A percentile compares a stretch with the other conserved stretches of the same genome.
Conservation (phyloP, 1,140 invertebrate genomes). For the Artemia franciscana region DNA sequence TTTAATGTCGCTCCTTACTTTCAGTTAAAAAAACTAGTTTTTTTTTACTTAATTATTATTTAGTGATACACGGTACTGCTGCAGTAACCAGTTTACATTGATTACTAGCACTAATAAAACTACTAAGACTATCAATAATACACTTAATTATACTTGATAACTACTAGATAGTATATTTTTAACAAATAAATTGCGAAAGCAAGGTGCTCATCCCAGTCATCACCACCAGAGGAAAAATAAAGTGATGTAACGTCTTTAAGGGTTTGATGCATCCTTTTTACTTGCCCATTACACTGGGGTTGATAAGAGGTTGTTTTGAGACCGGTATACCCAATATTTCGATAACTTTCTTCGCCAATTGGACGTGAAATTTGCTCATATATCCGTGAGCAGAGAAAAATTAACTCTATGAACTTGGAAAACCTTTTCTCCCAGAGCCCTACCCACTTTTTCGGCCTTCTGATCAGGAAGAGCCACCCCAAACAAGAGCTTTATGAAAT, state of each 20-base stretch:
- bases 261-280: constrained; percentile 6
- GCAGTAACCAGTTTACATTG: no score
- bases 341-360: constrained; percentile 4
- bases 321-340: constrained; percentile 5
- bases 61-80: no score
- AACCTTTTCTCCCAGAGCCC: background rate
- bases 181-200: constrained; percentile 7
- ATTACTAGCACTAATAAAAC: no score
- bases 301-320: constrained; percentile 5
- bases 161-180: background rate
- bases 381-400: constrained; percentile 5
- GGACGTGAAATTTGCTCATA: constrained; percentile 12
- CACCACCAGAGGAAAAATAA: constrained; percentile 3
- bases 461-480: background rate
- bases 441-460: background rate
- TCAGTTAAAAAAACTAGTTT: no score
- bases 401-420: background rate
- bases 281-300: constrained; percentile 9
- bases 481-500: background rate
- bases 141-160: no score
- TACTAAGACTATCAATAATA: no score
- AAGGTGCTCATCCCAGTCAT: constrained; percentile 8
- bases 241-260: constrained; percentile 6
- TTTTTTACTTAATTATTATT: no score
- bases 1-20: no score